Conservation (phyloP, 2,888 invertebrate genomes). For the Phyllotreta striolata region DNA sequence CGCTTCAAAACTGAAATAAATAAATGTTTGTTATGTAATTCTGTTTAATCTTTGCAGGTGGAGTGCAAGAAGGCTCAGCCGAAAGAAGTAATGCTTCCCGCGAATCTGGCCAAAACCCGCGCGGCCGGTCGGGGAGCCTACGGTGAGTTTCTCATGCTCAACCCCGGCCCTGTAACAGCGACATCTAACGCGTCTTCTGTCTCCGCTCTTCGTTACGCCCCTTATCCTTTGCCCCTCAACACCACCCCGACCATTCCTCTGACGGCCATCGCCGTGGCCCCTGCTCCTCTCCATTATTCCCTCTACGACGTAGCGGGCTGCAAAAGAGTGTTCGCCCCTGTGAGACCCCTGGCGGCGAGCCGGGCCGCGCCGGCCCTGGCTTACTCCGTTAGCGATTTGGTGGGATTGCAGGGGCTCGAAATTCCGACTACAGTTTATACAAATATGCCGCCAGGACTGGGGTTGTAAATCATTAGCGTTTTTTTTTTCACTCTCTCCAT, state of each 20-base stretch:
- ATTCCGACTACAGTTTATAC: conserved; percentile 70
- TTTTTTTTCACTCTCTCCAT: conserved; percentile 8
- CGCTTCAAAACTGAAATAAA: neutral
- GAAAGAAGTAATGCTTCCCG: conserved; percentile 99
- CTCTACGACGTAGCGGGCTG: conserved; percentile 65
- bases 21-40: neutral
- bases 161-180: conserved; percentile 65
- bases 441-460: conserved; percentile 72
- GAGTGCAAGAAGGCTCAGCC: conserved; percentile 99
- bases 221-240: conserved; percentile 60
- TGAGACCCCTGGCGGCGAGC: conserved; percentile 61
- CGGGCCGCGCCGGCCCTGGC: conserved; percentile 68
- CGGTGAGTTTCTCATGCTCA: conserved; percentile 95
- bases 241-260: conserved; percentile 53
- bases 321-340: conserved; percentile 67
- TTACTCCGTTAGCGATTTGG: conserved; percentile 75
- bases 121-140: conserved; percentile 95
- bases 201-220: conserved; percentile 71
- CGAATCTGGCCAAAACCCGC: conserved; percentile 93
- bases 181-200: conserved; percentile 56
- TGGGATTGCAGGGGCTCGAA: conserved; percentile 72
- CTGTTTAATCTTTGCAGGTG: conserved; percentile 73
- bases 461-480: conserved; percentile 66
- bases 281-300: conserved; percentile 58
- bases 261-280: conserved; percentile 57